These are phyloP conservation scores for Pogonus chalceus DNA, from an alignment of 1,140 invertebrate genomes.

Conservation along the genomic window DNA sequence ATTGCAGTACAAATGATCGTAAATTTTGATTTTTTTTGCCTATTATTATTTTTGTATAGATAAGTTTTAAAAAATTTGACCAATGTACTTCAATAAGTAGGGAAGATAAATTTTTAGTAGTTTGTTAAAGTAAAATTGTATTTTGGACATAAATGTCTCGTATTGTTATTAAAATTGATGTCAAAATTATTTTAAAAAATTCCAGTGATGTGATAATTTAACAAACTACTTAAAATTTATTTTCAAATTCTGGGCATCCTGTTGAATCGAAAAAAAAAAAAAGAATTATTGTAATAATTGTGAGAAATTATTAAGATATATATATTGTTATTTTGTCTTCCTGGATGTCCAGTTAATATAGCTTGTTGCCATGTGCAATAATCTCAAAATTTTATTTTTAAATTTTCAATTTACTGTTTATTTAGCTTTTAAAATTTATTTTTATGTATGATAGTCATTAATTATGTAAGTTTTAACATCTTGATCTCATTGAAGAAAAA, in stretches of 20 bases:
- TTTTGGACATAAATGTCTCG: too few relatives aligned
- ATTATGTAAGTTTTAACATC: slow-evolving; percentile 1
- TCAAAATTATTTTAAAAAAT: too few relatives aligned
- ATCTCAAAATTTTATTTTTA: not conserved
- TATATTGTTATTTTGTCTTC: slow-evolving; percentile 6
- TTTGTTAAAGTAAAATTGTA: too few relatives aligned
- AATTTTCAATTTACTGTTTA: not conserved
- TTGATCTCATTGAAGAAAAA: slow-evolving; percentile 1
- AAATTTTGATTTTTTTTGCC: not conserved
- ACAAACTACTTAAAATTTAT: not conserved
- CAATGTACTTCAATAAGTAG: slow-evolving; percentile 1
- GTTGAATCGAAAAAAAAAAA: too few relatives aligned
- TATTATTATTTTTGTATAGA: not conserved
- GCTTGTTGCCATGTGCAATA: slow-evolving; percentile 9
- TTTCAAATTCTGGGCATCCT: not conserved
- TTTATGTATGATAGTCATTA: not conserved
- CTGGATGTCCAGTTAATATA: slow-evolving; percentile 4
- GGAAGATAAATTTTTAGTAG: too few relatives aligned
- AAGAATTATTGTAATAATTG: not conserved
- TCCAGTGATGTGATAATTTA: too few relatives aligned
- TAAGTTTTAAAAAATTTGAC: slow-evolving; percentile 5
- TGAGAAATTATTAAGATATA: not conserved
- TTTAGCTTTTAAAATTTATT: not conserved
- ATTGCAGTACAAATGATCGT: slow-evolving; percentile 4
- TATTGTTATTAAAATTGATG: too few relatives aligned